phyloP scores from a whole-genome alignment of 2,113 vertebrate genomes.

The Pseudorectes ferrugineus region DNA sequence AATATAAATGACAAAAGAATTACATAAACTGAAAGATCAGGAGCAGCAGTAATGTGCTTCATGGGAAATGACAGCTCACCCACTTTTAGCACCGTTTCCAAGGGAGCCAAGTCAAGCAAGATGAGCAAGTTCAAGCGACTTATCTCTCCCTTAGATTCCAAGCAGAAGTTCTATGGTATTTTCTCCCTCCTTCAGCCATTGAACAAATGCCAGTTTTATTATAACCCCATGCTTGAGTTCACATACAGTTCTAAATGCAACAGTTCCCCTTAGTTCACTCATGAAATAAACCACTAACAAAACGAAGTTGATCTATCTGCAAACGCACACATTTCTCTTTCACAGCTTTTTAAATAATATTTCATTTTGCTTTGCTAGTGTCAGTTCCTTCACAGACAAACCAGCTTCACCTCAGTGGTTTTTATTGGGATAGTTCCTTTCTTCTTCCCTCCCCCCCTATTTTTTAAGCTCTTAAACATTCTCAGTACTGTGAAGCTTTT shows the following conservation, averaged over 20 bases:
- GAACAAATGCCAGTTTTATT: background rate
- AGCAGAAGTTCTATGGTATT: background rate
- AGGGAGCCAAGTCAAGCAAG: background rate
- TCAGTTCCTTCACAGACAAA: background rate
- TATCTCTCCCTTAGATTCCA: background rate
- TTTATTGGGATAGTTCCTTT: background rate
- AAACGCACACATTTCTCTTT: background rate
- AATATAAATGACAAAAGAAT: background rate
- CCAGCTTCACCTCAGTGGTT: background rate
- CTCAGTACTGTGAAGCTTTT: background rate
- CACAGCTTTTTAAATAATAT: background rate
- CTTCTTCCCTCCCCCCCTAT: fast-evolving
- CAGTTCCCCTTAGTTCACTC: background rate
- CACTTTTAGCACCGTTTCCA: background rate
- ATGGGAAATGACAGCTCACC: background rate
- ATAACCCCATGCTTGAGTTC: background rate
- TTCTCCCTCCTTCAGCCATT: background rate
- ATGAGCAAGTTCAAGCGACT: background rate
- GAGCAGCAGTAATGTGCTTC: background rate
- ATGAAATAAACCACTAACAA: background rate
- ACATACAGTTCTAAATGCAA: background rate
- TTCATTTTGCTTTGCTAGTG: background rate
- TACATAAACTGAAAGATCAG: background rate
- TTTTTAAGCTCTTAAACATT: background rate
- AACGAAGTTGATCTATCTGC: background rate